Conservation (phyloP, 2,888 invertebrate species). For the Lithosia quadra region DNA sequence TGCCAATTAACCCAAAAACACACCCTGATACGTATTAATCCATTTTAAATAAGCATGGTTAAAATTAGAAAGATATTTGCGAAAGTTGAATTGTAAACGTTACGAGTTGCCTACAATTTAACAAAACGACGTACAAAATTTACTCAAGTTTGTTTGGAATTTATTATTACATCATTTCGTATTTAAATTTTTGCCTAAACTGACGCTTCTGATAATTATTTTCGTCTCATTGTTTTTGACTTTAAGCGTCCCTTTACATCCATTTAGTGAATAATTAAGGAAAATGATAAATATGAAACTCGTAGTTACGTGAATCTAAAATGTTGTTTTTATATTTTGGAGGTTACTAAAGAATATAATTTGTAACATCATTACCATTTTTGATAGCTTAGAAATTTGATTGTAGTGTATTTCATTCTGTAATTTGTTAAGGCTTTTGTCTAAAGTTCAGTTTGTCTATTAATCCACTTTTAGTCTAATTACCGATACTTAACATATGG, state of each 20-base stretch:
- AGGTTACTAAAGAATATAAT: neutral
- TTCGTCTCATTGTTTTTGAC: neutral
- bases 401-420: neutral
- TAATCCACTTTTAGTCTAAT: neutral
- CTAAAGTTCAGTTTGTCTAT: neutral
- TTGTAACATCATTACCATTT: neutral
- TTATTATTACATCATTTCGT: conserved; percentile 3
- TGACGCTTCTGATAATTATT: conserved; percentile 4
- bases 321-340: neutral
- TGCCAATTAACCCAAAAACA: neutral
- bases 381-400: neutral
- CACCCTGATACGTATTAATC: neutral
- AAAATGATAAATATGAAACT: neutral
- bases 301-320: neutral
- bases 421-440: neutral
- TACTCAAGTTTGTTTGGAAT: conserved; percentile 6
- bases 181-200: neutral
- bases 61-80: neutral
- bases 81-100: neutral
- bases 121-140: conserved; percentile 30
- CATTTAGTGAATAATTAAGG: conserved; percentile 6
- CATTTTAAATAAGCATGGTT: neutral
- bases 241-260: neutral
- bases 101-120: conserved; percentile 27
- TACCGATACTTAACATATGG: neutral